Evolutionary conservation across 2,113 vertebrate species (phyloP), one percentile per base, ranked within the genome.

Genomic region (Vimba vimba): DNA sequence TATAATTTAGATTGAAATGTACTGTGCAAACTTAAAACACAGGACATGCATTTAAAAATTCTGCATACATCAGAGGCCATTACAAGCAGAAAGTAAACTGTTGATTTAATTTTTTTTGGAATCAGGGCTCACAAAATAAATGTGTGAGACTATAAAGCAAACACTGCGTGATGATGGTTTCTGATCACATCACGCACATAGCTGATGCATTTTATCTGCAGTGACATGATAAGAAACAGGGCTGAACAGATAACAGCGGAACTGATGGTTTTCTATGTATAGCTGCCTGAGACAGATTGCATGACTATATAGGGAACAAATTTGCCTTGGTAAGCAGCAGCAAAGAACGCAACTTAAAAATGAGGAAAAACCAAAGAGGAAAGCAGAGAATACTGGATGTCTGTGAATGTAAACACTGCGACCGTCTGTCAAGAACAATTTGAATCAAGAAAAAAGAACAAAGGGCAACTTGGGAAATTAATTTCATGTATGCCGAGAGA

Each of bases 241-340:
- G n/a, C 39, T 64, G 45, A 43, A 80, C 1, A 30, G 59, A 81
- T 47, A 64, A 66, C n/a, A 59, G 76, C 2, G 5, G 30, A 59
- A 39, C 30, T 81, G 79, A 75, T 81, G 79, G 13, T 45, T 64
- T 80, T 80, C 79, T 80, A 80, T 80, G 79, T 81, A 81, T 66
- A 81, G 79, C 39, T 47, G 55, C 55, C 55, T 23, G 15, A 47
- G 39, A 64, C 59, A 64, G n/a, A 45, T 62, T 11, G 4, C 36
- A 79, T 62, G 78, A 39, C 79, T 47, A 47, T 64, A 80, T 47
- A 64, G 4, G 39, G 39, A 64, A 5, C 8, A 66, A 3, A 21
- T 25, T 2, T 47, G n/a, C 15, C n/a, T 64, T 30, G 19, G n/a
- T 30, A 47, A 9, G 33, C 19, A 60, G 21, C 4, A 33, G 39